A percentile compares a stretch with the other conserved stretches of the same genome.
Conservation (phyloP, 1,140 invertebrate species). For the Luehdorfia chinensis region DNA sequence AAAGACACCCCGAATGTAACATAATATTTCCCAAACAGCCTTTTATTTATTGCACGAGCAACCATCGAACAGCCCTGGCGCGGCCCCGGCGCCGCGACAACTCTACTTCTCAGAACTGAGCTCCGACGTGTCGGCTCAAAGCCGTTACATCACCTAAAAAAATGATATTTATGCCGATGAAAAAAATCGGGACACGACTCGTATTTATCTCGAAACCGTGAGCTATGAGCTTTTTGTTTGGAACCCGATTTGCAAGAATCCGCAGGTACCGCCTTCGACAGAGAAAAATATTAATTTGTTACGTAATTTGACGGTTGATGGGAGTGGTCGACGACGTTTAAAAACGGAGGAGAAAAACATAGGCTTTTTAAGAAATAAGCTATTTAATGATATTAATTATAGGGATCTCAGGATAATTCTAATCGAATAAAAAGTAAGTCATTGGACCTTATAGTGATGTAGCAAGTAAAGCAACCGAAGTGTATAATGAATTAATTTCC, state of each 20-base stretch:
- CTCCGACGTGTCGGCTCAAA: constrained; percentile 60
- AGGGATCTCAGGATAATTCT: neutral
- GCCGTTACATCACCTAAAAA: constrained; percentile 68
- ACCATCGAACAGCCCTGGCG: constrained; percentile 26
- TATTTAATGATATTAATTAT: constrained; percentile 9
- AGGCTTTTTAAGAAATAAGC: constrained; percentile 5
- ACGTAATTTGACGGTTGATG: constrained; percentile 34
- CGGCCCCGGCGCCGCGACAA: constrained; percentile 72
- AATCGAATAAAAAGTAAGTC: too few species aligned
- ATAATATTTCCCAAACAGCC: constrained; percentile 74
- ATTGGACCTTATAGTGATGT: too few species aligned
- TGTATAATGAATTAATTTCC: neutral
- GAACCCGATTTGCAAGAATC: constrained; percentile 61
- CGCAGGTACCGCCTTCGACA: constrained; percentile 43
- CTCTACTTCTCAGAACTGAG: constrained; percentile 65
- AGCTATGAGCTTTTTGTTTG: constrained; percentile 62
- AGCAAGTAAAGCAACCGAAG: too few species aligned
- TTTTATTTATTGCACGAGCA: constrained; percentile 70
- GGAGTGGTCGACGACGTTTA: constrained; percentile 37
- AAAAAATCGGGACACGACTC: constrained; percentile 64
- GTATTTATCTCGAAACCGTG: constrained; percentile 65
- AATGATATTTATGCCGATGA: constrained; percentile 73
- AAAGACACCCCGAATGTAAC: constrained; percentile 71
- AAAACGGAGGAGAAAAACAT: constrained; percentile 8
- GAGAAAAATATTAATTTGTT: constrained; percentile 54